Base-by-base conservation (phyloP, 2,888 invertebrate species). In the Saturnia japonica region DNA sequence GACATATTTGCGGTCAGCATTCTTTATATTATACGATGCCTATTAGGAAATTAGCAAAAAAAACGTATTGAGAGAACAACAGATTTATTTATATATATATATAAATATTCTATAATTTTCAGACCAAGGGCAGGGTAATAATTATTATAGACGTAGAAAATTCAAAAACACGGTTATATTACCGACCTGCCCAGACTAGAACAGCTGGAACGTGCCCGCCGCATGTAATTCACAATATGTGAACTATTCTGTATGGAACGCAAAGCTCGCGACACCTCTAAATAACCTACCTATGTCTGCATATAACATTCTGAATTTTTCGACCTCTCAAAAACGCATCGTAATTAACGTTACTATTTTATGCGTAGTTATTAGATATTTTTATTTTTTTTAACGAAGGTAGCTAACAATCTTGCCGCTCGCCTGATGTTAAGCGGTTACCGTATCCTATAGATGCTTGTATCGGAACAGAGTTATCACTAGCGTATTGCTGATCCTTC, bases 171-270 rank as follows among this genome's bases (percentile, higher is more conserved):
- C 54, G n/a, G 8, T 9, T n/a, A 62, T 62, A 54, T 62, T 28
- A 62, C 11, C 28, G 25, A 64, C 40, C 11, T n/a, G n/a, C 19
- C 64, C 8, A 40, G 14, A 28, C 7, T 54, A 54, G 68, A 71
- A 70, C 64, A 72, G 72, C 71, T 67, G 64, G 72, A 66, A 43
- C 68, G 40, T 34, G 54, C 34, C 40, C 60, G 72, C 72, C 71
- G 69, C 70, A 72, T 70, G 73, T 74, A 72, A 70, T 66, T 75
- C 72, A 42, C 64, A 47, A 68, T 72, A 71, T 70, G 68, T 71
- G 69, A 70, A 47, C 64, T 51, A 70, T 70, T 66, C 51, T 47
- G 64, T 22, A 47, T 66, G 70, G 66, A 51, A 67, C 40, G 64
- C 54, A 19, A 25, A 19, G 66, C 19, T 51, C 47, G 19, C 42